Base-by-base conservation (phyloP, 2,113 vertebrate genomes). In the Lycaon pictus region DNA sequence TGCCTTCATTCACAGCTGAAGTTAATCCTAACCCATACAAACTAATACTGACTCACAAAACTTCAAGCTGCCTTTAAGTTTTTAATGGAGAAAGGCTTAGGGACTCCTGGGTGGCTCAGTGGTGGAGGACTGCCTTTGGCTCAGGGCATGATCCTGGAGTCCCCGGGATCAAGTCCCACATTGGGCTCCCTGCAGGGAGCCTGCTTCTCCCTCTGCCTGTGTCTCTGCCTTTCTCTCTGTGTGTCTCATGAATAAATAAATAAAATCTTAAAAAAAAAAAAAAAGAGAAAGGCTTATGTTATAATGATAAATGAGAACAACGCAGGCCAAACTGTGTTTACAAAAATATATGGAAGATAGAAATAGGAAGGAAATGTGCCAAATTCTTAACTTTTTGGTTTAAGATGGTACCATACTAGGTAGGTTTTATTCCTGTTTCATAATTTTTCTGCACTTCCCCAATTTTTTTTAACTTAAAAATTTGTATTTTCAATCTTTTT, bases 21-120 rank as follows among this genome's bases (percentile, higher is more conserved):
- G 84, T 82, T 86, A 77, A 95, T 86, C 35, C 63, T 95, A 85
- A 35, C 48, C 62, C 79, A 88, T 92, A 80, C 84, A 93, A 93
- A 86, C 80, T 51, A 89, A 60, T 29, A 48, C 43, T 51, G 29
- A 71, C 48, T 89, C 67, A 74, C 5, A 71, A 79, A 91, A 74
- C 62, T 17, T 11, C 32, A 89, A 96, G 69, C 55, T 81, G 27
- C 35, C 48, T 84, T 55, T 43, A 51, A 53, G 53, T 62, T 93
- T 93, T 83, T 83, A 58, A 43, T n/a, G 60, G 29, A 74, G 51
- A 89, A 55, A 80, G 25, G 37, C 27, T 91, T 80, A 95, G 43
- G 43, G 43, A 43, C 6, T 43, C 43, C 43, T 43, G 43, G 43
- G 43, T 43, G 43, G 43, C 43, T 7, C 43, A 43, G 6, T 43